Evolutionary conservation across 2,797 vertebrate species (phyloP), one percentile per base, ranked within the genome.

Genomic region (Avahi laniger): DNA sequence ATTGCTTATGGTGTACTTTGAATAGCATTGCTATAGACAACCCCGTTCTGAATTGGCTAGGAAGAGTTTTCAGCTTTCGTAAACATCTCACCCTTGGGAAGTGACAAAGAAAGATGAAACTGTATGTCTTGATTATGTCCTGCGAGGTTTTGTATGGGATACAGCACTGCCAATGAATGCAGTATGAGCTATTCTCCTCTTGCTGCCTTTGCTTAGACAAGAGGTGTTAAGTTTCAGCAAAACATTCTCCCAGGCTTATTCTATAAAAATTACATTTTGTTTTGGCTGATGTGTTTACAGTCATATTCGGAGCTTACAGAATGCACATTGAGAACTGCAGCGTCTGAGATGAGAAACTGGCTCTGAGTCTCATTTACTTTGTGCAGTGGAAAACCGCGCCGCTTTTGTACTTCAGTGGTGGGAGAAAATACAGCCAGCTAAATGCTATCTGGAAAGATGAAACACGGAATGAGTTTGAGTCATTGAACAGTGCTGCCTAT

Each of bases 271-370:
- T 67, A 48, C 30, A 57, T 67, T 93, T 73, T 93, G 75, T 82
- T 96, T 95, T 84, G 89, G 86, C 35, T 79, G 57, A 38, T 73
- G 1, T 67, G 69, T 85, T 97, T 93, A 18, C 75, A 89, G 69
- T 69, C 73, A n/a, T 38, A 81, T 24, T 67, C 93, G 14, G 50
- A 89, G 43, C 95, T 93, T 96, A 54, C 35, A 88, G 72, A 83
- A 72, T 1, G 28, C 57, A 81, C 38, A 65, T 67, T 91, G 95
- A 87, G 35, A 95, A 92, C 52, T 46, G 80, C 92, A 57, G 83
- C 65, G 61, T 72, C 78, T 88, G 88, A 97, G 95, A 96, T 90
- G 78, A 89, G 92, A 93, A 96, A 86, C 59, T 50, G 87, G 61
- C 79, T 94, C 35, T 65, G 59, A 38, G 28, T 61, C 13, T 96